phyloP scores from a whole-genome alignment of 2,888 invertebrate genomes.

The Adelphocoris suturalis region DNA sequence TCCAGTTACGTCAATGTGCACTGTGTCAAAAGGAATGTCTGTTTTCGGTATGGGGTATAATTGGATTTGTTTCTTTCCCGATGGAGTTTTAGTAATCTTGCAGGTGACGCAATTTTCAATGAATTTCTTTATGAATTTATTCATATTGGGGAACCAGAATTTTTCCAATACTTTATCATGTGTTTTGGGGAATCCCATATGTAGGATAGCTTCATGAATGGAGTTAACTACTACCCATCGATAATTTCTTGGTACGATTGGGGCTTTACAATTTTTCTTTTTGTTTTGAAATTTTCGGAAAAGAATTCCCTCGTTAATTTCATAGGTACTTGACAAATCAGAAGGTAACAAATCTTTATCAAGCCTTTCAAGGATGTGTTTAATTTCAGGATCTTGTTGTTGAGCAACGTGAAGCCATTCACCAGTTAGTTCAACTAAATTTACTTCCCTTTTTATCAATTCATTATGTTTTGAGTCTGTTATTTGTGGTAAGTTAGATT shows the following conservation, averaged over 20 bases:
- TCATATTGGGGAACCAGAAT: background rate
- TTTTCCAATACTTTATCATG: background rate
- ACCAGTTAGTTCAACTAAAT: background rate
- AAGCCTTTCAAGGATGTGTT: background rate
- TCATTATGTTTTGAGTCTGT: background rate
- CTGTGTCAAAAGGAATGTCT: too few relatives aligned
- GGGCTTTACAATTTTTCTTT: background rate
- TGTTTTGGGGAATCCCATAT: background rate
- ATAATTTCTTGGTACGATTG: background rate
- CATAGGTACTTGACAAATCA: background rate
- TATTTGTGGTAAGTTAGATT: background rate
- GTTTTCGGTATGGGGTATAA: too few relatives aligned
- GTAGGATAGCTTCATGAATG: background rate
- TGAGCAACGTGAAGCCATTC: background rate
- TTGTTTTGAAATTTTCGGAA: background rate
- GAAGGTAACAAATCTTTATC: background rate
- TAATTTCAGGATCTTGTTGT: background rate
- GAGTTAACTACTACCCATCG: constrained; percentile 1
- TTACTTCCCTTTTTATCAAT: background rate
- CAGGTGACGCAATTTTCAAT: too few relatives aligned
- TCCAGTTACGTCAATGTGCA: background rate
- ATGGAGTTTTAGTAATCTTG: too few relatives aligned
- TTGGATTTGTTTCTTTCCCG: too few relatives aligned
- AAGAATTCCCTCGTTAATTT: background rate
- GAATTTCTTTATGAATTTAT: background rate